Evolutionary conservation across 2,113 vertebrate species (phyloP).

Genomic region (Tympanuchus pallidicinctus): DNA sequence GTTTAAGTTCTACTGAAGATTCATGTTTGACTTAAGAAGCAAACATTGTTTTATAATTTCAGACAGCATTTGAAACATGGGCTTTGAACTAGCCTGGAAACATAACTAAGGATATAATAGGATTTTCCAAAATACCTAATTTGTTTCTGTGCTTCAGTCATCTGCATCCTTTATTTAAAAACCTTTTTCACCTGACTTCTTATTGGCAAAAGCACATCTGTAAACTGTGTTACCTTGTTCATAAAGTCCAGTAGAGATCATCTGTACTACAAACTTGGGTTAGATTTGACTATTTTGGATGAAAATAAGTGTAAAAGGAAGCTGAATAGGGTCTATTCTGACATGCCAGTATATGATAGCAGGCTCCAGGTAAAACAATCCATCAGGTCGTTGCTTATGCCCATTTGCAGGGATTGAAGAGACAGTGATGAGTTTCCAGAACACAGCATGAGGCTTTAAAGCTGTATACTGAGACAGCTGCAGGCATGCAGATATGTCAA

Average conservation of each 20-base stretch:
- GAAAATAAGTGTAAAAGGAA: not conserved
- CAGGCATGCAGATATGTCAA: not conserved
- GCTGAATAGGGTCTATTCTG: not conserved
- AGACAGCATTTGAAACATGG: not conserved
- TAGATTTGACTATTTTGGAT: not conserved
- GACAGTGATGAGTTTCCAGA: slow-evolving; percentile 12
- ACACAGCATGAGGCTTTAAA: not conserved
- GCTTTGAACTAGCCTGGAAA: not conserved
- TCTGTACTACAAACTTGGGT: not conserved
- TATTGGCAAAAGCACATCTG: not conserved
- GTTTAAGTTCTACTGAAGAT: not conserved
- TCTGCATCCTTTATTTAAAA: not conserved
- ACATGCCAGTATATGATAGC: not conserved
- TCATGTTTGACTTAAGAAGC: not conserved
- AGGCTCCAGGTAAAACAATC: not conserved
- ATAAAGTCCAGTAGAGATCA: not conserved
- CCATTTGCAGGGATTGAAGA: not conserved
- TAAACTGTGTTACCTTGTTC: not conserved
- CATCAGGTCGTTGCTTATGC: not conserved
- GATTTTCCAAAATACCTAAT: not conserved
- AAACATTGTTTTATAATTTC: not conserved
- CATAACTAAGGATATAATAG: not conserved
- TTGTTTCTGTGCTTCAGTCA: not conserved
- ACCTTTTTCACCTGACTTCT: not conserved
- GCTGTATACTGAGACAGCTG: not conserved